Conservation (phyloP, 2,888 invertebrate genomes). For the Mythimna loreyi region DNA sequence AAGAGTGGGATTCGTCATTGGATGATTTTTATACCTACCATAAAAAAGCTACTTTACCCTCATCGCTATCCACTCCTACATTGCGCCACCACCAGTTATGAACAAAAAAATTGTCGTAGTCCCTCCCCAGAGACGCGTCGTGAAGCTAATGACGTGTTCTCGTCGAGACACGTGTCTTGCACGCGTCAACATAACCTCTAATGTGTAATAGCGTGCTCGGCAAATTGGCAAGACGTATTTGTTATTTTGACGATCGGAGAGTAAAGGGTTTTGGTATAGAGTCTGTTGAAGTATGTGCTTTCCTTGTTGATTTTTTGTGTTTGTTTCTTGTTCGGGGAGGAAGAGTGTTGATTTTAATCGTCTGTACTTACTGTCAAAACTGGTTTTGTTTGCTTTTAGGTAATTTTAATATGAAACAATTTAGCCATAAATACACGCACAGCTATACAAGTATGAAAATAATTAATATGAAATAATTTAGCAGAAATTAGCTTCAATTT, state of each 20-base stretch:
- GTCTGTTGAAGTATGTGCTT: not conserved
- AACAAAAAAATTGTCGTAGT: constrained; percentile 72
- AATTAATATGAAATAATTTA: no score
- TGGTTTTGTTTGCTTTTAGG: no score
- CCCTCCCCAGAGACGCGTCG: constrained; percentile 79
- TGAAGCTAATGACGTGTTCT: constrained; percentile 87
- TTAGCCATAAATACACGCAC: no score
- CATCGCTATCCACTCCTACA: not conserved
- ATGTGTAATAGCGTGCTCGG: constrained; percentile 67
- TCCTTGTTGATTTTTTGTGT: not conserved
- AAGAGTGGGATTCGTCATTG: no score
- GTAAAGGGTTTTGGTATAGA: constrained; percentile 47
- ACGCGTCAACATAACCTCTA: constrained; percentile 83
- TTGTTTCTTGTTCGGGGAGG: not conserved
- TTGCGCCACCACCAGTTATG: constrained; percentile 45
- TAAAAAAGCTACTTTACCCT: not conserved
- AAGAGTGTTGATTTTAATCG: not conserved
- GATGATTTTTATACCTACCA: no score
- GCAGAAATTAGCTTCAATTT: no score
- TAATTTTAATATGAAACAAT: no score
- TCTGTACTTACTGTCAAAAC: no score
- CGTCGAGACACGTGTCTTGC: constrained; percentile 82
- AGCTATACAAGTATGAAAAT: no score
- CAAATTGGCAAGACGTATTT: constrained; percentile 64
- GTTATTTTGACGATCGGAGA: constrained; percentile 37